phyloP scores from a whole-genome alignment of 53 echinoderm and acorn worm genomes.

The Zoroaster sp. region DNA sequence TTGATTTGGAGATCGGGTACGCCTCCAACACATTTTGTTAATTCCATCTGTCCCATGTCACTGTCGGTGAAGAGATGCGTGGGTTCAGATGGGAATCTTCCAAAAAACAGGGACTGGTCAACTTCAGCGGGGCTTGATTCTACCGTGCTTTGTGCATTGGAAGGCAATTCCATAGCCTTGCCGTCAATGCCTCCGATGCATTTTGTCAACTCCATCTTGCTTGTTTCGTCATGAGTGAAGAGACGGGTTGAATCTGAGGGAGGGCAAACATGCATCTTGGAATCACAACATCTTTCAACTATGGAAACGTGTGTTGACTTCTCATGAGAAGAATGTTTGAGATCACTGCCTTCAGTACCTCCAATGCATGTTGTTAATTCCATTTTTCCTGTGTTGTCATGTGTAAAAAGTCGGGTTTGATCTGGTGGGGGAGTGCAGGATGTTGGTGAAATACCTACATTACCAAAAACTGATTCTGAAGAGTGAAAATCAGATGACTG shows the following conservation, averaged over 20 bases:
- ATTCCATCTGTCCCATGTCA: too few relatives aligned
- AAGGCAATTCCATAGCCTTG: background rate
- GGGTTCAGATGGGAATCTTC: too few relatives aligned
- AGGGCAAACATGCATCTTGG: background rate
- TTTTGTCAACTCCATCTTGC: constrained; percentile 33
- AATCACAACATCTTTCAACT: background rate
- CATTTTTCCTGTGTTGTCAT: constrained; percentile 65
- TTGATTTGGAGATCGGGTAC: too few relatives aligned
- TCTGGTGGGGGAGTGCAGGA: background rate
- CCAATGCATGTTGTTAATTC: constrained; percentile 69
- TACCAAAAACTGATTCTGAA: background rate
- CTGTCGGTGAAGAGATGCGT: too few relatives aligned
- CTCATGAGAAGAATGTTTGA: background rate
- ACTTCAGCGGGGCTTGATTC: background rate
- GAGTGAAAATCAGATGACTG: background rate
- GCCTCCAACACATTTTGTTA: too few relatives aligned
- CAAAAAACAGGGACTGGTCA: too few relatives aligned
- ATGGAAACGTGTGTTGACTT: background rate
- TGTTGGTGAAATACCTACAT: background rate
- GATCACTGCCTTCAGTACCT: background rate
- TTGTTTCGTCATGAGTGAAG: constrained; percentile 2
- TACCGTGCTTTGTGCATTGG: background rate
- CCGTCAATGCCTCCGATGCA: constrained; percentile 9
- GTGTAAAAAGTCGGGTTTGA: constrained; percentile 57
- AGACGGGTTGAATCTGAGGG: background rate